phyloP scores from a whole-genome alignment of 2,113 vertebrate species.

The Urocolius indicus region DNA sequence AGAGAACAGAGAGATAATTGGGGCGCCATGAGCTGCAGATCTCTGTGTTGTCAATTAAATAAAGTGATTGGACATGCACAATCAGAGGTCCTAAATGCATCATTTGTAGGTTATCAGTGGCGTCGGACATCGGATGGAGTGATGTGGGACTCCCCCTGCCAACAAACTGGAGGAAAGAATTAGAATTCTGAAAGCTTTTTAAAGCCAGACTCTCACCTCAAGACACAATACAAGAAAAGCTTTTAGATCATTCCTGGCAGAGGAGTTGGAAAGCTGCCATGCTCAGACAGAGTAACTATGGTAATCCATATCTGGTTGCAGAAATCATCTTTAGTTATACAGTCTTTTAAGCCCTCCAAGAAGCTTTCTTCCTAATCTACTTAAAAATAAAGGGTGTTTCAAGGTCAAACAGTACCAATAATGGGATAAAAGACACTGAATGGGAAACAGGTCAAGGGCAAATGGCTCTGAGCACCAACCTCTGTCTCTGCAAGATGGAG shows the following conservation, averaged over 20 bases:
- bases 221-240: slow-evolving; percentile 70
- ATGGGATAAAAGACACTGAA: background rate
- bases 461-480: background rate
- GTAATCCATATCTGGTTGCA: slow-evolving; percentile 65
- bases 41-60: slow-evolving; percentile 64
- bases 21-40: slow-evolving; percentile 34
- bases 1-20: slow-evolving; percentile 46
- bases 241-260: slow-evolving; percentile 73
- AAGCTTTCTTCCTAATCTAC: slow-evolving; percentile 62
- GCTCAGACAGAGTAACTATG: slow-evolving; percentile 39
- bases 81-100: slow-evolving; percentile 21
- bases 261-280: slow-evolving; percentile 64
- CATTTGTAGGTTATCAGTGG: slow-evolving; percentile 62
- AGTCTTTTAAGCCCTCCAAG: slow-evolving; percentile 53
- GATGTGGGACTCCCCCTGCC: background rate
- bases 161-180: slow-evolving; percentile 50
- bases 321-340: slow-evolving; percentile 66
- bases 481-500: background rate
- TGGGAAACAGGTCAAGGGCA: background rate
- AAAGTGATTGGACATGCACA: slow-evolving; percentile 60
- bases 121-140: slow-evolving; percentile 33
- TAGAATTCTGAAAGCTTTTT: slow-evolving; percentile 67
- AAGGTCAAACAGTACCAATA: slow-evolving; percentile 46
- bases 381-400: slow-evolving; percentile 44
- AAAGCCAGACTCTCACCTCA: slow-evolving; percentile 56